A percentile compares a stretch with the other conserved stretches of the same genome.
Evolutionary conservation across 1,140 invertebrate genomes (phyloP).

Genomic region (Drosophila subobscura): DNA sequence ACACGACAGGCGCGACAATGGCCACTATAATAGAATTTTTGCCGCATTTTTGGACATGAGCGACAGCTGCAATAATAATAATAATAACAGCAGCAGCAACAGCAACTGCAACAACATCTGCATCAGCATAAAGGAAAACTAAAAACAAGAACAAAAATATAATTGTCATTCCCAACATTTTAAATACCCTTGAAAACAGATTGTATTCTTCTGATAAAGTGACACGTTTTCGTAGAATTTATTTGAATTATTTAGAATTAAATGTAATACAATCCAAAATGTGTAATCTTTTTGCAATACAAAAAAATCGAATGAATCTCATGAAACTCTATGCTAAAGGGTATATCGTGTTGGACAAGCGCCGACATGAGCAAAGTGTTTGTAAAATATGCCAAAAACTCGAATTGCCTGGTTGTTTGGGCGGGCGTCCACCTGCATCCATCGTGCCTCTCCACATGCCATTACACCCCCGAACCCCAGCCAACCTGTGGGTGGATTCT

Average conservation of each 20-base stretch:
- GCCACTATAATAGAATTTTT: slow-evolving; percentile 64
- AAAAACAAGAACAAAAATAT: slow-evolving; percentile 29
- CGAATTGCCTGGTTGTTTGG: slow-evolving; percentile 19
- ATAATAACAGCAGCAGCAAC: slow-evolving; percentile 19
- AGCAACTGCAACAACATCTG: slow-evolving; percentile 19
- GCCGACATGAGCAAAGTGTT: slow-evolving; percentile 65
- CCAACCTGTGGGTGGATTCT: slow-evolving; percentile 27
- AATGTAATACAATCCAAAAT: no score
- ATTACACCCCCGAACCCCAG: neutral
- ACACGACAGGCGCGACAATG: slow-evolving; percentile 37
- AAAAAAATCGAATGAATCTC: no score
- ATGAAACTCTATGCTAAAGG: no score
- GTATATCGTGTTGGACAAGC: slow-evolving; percentile 48
- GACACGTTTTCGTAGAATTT: no score
- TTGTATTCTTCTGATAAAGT: no score
- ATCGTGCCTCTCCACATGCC: neutral
- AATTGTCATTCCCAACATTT: no score
- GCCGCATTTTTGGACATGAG: slow-evolving; percentile 36
- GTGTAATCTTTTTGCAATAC: no score
- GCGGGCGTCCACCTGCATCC: neutral
- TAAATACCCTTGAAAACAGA: no score
- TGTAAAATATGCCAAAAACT: slow-evolving; percentile 60
- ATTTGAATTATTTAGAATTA: no score
- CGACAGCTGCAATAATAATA: slow-evolving; percentile 63
- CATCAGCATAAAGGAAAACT: slow-evolving; percentile 24